Evolutionary conservation across 1,140 invertebrate genomes (phyloP).

Genomic region (Wiebesia pumilae): DNA sequence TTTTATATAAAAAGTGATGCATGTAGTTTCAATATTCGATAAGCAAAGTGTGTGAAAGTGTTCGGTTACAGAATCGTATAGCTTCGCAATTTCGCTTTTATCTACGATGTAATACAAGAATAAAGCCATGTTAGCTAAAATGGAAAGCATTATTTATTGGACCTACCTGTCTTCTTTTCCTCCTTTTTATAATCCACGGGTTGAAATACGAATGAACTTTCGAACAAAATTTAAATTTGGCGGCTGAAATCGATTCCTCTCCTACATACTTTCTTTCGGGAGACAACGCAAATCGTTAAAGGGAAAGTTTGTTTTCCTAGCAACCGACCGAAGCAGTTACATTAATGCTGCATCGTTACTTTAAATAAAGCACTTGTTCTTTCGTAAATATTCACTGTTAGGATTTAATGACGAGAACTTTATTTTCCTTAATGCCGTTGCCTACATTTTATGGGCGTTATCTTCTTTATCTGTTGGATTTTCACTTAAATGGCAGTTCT

Average conservation of each 20-base stretch:
- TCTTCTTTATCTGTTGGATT: neutral
- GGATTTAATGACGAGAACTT: neutral
- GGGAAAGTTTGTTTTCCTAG: constrained; percentile 48
- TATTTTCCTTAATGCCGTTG: neutral
- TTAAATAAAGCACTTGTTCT: constrained; percentile 11
- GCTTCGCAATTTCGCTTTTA: neutral
- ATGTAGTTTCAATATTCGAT: neutral
- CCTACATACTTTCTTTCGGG: too few species aligned
- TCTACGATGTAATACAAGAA: neutral
- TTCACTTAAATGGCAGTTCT: neutral
- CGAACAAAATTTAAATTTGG: constrained; percentile 27
- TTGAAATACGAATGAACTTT: neutral
- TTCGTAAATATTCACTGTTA: constrained; percentile 32
- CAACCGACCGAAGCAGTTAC: neutral
- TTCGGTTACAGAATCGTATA: neutral
- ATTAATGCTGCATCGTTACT: constrained; percentile 19
- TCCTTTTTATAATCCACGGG: neutral
- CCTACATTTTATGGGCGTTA: neutral
- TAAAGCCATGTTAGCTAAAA: neutral
- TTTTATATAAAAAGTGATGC: too few species aligned
- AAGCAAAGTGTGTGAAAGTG: neutral
- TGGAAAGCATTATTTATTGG: neutral
- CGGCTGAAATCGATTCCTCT: constrained; percentile 5
- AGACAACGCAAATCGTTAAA: neutral
- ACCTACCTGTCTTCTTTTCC: neutral